These are phyloP conservation scores for Eurytoma californica DNA, from an alignment of 2,888 invertebrate species.

Conservation along the genomic window DNA sequence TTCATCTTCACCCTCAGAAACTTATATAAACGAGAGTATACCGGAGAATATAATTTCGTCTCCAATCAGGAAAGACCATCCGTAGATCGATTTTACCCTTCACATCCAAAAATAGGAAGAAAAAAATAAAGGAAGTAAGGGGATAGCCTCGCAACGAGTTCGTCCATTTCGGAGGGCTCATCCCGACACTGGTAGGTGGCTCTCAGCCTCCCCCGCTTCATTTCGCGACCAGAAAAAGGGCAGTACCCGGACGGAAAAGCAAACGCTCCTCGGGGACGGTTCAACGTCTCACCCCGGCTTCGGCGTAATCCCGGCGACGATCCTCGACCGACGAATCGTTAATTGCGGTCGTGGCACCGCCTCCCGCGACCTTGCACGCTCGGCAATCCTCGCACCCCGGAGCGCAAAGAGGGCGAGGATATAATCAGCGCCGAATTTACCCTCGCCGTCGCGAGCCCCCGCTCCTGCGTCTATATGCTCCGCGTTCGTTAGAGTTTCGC, in stretches of 20 bases:
- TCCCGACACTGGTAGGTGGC: conserved; percentile 32
- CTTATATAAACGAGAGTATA: no score
- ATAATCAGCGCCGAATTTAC: no score
- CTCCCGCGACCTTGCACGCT: no score
- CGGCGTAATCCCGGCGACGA: background rate
- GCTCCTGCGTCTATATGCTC: background rate
- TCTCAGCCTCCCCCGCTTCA: background rate
- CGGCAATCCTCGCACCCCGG: no score
- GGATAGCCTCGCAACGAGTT: background rate
- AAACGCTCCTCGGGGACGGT: conserved; percentile 50
- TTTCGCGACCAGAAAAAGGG: conserved; percentile 12
- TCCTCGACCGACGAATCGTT: conserved; percentile 20
- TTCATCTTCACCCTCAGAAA: no score
- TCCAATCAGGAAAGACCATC: no score
- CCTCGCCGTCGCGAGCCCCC: no score
- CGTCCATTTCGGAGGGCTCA: background rate
- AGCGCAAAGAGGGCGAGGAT: no score
- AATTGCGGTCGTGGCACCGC: conserved; percentile 2
- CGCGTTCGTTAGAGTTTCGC: conserved; percentile 1
- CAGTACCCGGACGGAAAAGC: conserved; percentile 26
- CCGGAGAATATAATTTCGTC: no score
- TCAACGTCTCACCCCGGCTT: conserved; percentile 1
- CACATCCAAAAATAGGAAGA: background rate
- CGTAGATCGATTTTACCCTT: no score
- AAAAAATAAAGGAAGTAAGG: background rate